These are phyloP conservation scores for Resseliella maxima DNA, from an alignment of 2,888 invertebrate species.

Conservation along the genomic window DNA sequence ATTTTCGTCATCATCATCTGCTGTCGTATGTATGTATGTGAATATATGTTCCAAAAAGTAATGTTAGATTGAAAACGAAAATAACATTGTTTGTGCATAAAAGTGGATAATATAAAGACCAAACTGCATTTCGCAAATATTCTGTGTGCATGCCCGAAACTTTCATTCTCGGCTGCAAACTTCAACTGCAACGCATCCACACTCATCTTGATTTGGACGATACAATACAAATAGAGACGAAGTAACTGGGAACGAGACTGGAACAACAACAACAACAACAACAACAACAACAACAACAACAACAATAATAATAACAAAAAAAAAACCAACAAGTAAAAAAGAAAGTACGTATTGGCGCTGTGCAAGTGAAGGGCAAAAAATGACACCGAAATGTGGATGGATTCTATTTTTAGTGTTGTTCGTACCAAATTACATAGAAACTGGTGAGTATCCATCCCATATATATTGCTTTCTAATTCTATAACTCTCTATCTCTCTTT, in stretches of 20 bases:
- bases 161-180: neutral
- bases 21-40: neutral
- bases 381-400: conserved; percentile 76
- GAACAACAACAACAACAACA: too few relatives aligned
- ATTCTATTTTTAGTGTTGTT: conserved; percentile 76
- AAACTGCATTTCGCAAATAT: conserved; percentile 33
- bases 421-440: conserved; percentile 75
- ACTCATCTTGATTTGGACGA: neutral
- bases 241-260: neutral
- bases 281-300: neutral
- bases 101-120: conserved; percentile 18
- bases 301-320: too few relatives aligned
- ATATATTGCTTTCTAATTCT: neutral
- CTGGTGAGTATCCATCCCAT: conserved; percentile 70
- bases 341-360: conserved; percentile 17
- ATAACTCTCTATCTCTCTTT: neutral
- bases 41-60: neutral
- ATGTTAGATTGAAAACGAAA: neutral
- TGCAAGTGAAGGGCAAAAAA: conserved; percentile 64
- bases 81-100: neutral
- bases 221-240: neutral
- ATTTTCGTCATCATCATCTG: neutral
- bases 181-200: neutral
- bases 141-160: conserved; percentile 32
- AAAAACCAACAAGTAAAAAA: neutral